A percentile compares a stretch with the other conserved stretches of the same genome.
phyloP scores from a whole-genome alignment of 2,113 vertebrate genomes.

The Paralichthys olivaceus region DNA sequence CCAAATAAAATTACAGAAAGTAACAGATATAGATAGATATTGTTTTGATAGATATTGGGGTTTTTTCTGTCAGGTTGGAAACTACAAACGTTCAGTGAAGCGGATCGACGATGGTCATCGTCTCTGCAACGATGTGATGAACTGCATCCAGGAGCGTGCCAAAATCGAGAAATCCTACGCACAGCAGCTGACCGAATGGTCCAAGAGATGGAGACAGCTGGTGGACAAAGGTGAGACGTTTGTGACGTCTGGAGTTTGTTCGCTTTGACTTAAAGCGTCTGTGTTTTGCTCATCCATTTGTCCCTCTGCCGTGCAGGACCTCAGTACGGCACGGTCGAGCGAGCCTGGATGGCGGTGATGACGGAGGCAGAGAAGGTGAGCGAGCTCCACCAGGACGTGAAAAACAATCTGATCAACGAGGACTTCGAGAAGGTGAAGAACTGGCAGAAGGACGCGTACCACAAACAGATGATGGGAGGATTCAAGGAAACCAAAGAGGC shows the following conservation, averaged over 20 bases:
- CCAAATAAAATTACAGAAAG: not conserved
- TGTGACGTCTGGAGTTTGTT: not conserved
- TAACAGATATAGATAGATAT: not conserved
- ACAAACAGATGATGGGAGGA: slow-evolving; percentile 98
- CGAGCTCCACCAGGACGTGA: slow-evolving; percentile 94
- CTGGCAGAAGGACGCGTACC: slow-evolving; percentile 98
- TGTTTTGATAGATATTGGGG: no score
- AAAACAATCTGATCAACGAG: slow-evolving; percentile 88
- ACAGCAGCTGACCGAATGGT: slow-evolving; percentile 97
- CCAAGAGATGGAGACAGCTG: slow-evolving; percentile 95
- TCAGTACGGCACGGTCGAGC: slow-evolving; percentile 94
- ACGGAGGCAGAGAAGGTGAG: slow-evolving; percentile 94
- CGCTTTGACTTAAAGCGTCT: not conserved
- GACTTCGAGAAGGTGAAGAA: slow-evolving; percentile 98
- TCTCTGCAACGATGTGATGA: slow-evolving; percentile 97
- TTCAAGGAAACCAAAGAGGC: slow-evolving; percentile 98
- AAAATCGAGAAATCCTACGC: slow-evolving; percentile 96
- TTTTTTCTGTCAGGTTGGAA: slow-evolving; percentile 86
- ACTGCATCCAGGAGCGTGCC: slow-evolving; percentile 95
- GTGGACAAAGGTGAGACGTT: slow-evolving; percentile 89
- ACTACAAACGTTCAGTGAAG: slow-evolving; percentile 97
- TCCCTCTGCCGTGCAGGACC: slow-evolving; percentile 82
- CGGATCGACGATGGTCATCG: slow-evolving; percentile 94
- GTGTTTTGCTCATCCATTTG: not conserved
- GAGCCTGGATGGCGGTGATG: slow-evolving; percentile 92